Percentiles rank a stretch among this genome's conserved stretches.
These are phyloP conservation scores for Chalcis sispes DNA, from an alignment of 2,888 invertebrate genomes.

Conservation along the genomic window DNA sequence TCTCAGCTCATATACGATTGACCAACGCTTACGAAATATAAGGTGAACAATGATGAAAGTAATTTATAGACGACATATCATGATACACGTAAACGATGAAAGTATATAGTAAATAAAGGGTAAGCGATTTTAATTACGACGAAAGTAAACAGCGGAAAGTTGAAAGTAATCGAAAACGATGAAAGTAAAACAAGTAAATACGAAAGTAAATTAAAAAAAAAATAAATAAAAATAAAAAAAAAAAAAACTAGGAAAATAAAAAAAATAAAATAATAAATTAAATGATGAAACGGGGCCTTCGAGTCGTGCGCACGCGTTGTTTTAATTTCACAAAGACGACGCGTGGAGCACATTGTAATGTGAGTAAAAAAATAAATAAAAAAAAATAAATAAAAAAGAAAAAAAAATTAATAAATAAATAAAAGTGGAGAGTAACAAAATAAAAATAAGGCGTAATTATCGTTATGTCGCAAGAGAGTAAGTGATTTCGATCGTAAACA, in stretches of 20 bases:
- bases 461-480: slow-evolving; percentile 47
- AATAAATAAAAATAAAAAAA: no score
- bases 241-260: slow-evolving; percentile 46
- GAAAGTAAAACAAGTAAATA: slow-evolving; percentile 30
- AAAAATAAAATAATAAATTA: slow-evolving; percentile 22
- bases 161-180: slow-evolving; percentile 24
- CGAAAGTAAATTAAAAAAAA: slow-evolving; percentile 26
- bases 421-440: slow-evolving; percentile 31
- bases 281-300: slow-evolving; percentile 55
- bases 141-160: slow-evolving; percentile 28
- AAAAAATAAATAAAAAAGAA: slow-evolving; percentile 26
- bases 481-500: background rate
- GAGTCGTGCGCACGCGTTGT: slow-evolving; percentile 50
- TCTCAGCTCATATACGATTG: slow-evolving; percentile 15
- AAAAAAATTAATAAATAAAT: slow-evolving; percentile 28
- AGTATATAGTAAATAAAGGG: slow-evolving; percentile 37
- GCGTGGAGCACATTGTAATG: slow-evolving; percentile 41
- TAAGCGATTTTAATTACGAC: slow-evolving; percentile 27
- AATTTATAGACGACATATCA: slow-evolving; percentile 39
- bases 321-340: slow-evolving; percentile 18
- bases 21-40: slow-evolving; percentile 17
- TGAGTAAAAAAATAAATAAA: slow-evolving; percentile 40
- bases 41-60: background rate
- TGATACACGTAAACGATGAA: slow-evolving; percentile 33
- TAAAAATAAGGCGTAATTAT: slow-evolving; percentile 41